Evolutionary conservation across 30 jellyfish, hydroid and myxozoan genomes (phyloP).

Genomic region (Catostylus mosaicus): DNA sequence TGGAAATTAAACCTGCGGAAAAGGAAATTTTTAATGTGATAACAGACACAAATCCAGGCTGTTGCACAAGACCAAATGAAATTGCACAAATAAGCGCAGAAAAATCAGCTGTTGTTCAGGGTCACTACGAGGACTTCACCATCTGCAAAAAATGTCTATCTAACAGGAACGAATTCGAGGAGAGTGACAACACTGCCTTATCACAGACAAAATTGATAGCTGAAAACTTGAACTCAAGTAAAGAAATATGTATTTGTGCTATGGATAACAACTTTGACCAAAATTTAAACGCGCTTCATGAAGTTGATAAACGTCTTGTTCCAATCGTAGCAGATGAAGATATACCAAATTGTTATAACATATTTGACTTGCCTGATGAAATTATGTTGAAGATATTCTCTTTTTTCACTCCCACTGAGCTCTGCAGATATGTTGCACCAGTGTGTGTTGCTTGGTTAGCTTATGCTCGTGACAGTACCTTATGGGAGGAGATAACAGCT

Average conservation of each 20-base stretch:
- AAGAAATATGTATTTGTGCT: conserved; percentile 60
- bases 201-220: too few species aligned
- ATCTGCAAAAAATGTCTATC: conserved; percentile 55
- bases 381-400: conserved; percentile 69
- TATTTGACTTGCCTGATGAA: conserved; percentile 71
- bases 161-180: conserved; percentile 48
- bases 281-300: background rate
- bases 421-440: conserved; percentile 86
- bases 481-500: conserved; percentile 70
- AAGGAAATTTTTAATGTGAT: too few species aligned
- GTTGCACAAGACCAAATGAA: too few species aligned
- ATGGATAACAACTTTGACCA: background rate
- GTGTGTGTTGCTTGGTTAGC: conserved; percentile 79
- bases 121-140: conserved; percentile 17
- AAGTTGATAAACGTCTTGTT: background rate
- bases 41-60: too few species aligned
- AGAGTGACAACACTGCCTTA: background rate
- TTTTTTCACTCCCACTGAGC: conserved; percentile 71
- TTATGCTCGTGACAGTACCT: conserved; percentile 70
- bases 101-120: too few species aligned
- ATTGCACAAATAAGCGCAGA: too few species aligned
- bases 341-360: background rate
- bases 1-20: too few species aligned
- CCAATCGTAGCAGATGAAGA: background rate
- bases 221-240: conserved; percentile 9